phyloP scores from a whole-genome alignment of 2,113 vertebrate species.

The Epinephelus moara region DNA sequence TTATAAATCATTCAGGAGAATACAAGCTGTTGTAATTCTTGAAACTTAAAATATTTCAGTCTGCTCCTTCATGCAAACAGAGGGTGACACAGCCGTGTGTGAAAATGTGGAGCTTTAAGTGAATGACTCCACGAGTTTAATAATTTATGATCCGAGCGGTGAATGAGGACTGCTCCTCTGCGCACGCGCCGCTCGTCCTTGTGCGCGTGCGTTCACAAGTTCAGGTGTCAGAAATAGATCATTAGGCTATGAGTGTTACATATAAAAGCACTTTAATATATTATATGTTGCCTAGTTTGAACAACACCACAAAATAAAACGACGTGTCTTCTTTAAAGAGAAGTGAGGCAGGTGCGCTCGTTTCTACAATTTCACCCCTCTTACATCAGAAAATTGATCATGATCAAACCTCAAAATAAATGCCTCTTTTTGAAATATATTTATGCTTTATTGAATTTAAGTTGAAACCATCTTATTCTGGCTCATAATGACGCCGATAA shows the following conservation, averaged over 20 bases:
- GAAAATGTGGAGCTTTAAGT: constrained; percentile 19
- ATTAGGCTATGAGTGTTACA: background rate
- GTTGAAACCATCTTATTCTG: background rate
- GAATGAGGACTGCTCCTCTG: constrained; percentile 35
- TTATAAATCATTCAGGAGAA: background rate
- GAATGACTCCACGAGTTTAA: constrained; percentile 56
- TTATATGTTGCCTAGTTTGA: background rate
- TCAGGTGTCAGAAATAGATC: constrained; percentile 7
- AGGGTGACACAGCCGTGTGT: background rate
- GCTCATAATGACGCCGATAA: background rate
- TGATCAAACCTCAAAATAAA: background rate
- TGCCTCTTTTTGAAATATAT: background rate
- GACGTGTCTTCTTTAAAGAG: background rate
- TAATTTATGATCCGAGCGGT: constrained; percentile 5
- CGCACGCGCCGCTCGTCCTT: constrained; percentile 45
- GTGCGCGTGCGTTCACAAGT: constrained; percentile 50
- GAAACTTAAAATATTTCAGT: background rate
- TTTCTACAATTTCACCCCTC: constrained; percentile 13
- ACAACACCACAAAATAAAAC: background rate
- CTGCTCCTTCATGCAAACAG: background rate
- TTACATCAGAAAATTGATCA: constrained; percentile 14
- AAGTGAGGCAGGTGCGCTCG: constrained; percentile 23
- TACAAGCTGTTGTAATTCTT: background rate
- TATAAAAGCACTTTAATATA: rapidly evolving
- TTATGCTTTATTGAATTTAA: background rate